Evolutionary conservation across 2,888 invertebrate species (phyloP).

Genomic region (Notodonta ziczac): DNA sequence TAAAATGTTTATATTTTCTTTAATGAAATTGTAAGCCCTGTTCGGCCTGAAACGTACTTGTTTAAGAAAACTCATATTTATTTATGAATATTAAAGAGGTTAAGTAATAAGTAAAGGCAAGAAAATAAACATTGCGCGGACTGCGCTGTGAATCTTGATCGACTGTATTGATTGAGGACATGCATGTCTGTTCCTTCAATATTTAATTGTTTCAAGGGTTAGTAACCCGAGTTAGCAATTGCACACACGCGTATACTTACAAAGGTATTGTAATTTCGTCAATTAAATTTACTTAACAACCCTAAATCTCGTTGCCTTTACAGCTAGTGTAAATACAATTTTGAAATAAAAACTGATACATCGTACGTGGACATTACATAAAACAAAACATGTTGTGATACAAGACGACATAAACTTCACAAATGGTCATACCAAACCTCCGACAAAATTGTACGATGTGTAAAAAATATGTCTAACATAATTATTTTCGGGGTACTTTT

Average conservation of each 20-base stretch:
- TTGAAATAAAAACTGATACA: no score
- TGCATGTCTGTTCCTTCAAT: constrained; percentile 13
- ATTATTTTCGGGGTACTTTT: not conserved
- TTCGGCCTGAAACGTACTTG: not conserved
- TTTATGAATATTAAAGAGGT: not conserved
- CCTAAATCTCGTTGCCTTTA: no score
- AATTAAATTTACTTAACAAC: no score
- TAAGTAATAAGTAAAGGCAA: constrained; percentile 6
- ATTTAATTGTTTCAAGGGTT: constrained; percentile 18
- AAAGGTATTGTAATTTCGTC: no score
- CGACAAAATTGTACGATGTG: no score
- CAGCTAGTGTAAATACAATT: no score
- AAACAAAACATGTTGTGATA: no score
- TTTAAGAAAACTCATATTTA: not conserved
- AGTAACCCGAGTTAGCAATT: constrained; percentile 10
- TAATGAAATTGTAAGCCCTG: no score
- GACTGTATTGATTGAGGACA: constrained; percentile 26
- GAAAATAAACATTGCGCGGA: constrained; percentile 11
- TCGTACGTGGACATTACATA: no score
- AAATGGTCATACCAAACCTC: no score
- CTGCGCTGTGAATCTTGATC: constrained; percentile 21
- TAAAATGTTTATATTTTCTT: no score
- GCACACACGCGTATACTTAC: not conserved
- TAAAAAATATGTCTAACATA: not conserved
- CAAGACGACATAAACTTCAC: no score